Evolutionary conservation across 2,888 invertebrate species (phyloP), one percentile per base, ranked within the genome.

Genomic region (Cephus rjabovi): DNA sequence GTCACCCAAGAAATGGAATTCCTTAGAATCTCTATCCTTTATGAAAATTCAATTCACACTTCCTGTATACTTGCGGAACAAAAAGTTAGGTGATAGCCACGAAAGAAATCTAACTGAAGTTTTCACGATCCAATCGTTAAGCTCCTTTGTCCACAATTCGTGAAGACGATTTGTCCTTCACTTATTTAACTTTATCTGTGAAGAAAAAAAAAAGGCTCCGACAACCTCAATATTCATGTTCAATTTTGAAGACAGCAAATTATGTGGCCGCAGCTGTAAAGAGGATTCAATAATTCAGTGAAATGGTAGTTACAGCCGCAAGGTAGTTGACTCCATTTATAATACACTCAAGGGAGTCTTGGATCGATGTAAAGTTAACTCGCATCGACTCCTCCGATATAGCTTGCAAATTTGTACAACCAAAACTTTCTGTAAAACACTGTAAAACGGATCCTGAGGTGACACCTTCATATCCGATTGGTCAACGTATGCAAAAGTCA

Each of bases 321-420:
- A 30, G 74, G 74, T 34, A 74, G 74, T 74, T 35, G 34, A 34
- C 74, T 74, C 30, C 74, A 35, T 74, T 74, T 74, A 74, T 74
- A 74, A 23, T 35, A 31, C 35, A 33, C 35, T 34, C 34, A 11
- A n/a, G 35, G 30, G 35, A 35, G 11, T 35, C 37, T 30, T 35
- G 74, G 74, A 74, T 34, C 74, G 74, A 74, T 74, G 23, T 74
- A n/a, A 71, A 71, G 71, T 30, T 71, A 71, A 71, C 71, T 71
- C 56, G 56, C 56, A 56, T 6, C 56, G 23, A 23, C 23, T 56
- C 2, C 23, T 56, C 6, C 15, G 56, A 23, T 9, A 23, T 9
- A 56, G 6, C 23, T 23, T 9, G 23, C 1, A 56, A 23, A 56
- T 23, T 23, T 56, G 23, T 56, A 23, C 9, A 56, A 56, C 56